Evolutionary conservation across 2,888 invertebrate genomes (phyloP).

Genomic region (Mythimna loreyi): DNA sequence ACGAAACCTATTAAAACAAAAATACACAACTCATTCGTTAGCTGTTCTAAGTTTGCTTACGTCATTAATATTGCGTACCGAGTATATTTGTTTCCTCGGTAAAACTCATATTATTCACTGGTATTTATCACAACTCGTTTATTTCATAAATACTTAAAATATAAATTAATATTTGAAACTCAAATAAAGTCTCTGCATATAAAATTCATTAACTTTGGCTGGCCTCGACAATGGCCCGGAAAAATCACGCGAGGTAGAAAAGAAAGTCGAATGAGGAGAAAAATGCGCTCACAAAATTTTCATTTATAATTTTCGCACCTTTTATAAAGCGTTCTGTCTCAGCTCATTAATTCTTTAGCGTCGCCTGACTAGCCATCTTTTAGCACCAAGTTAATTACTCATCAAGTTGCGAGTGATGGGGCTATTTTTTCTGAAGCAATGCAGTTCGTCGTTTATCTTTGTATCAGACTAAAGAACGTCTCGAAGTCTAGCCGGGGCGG

Average conservation of each 20-base stretch:
- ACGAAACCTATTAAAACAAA: too few species aligned
- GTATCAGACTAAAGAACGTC: conserved; percentile 70
- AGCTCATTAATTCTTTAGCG: conserved; percentile 45
- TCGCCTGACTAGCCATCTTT: conserved; percentile 56
- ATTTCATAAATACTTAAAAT: too few species aligned
- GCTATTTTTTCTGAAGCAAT: conserved; percentile 66
- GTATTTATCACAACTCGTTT: too few species aligned
- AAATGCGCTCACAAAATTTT: conserved; percentile 36
- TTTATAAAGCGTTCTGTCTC: conserved; percentile 27
- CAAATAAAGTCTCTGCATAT: background rate
- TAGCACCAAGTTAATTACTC: conserved; percentile 69
- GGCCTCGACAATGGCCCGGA: background rate
- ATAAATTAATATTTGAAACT: conserved; percentile 8
- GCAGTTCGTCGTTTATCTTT: conserved; percentile 73
- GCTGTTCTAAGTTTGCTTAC: too few species aligned
- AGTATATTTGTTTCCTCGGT: too few species aligned
- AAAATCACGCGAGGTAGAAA: conserved; percentile 22
- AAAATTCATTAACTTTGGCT: background rate
- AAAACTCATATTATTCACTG: too few species aligned
- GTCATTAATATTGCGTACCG: too few species aligned
- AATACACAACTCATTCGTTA: too few species aligned
- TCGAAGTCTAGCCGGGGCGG: conserved; percentile 70
- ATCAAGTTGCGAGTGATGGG: conserved; percentile 51
- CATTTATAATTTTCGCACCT: conserved; percentile 46
- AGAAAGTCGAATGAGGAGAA: conserved; percentile 10